phyloP scores from a whole-genome alignment of 2,113 vertebrate species.

The Silurus asotus region DNA sequence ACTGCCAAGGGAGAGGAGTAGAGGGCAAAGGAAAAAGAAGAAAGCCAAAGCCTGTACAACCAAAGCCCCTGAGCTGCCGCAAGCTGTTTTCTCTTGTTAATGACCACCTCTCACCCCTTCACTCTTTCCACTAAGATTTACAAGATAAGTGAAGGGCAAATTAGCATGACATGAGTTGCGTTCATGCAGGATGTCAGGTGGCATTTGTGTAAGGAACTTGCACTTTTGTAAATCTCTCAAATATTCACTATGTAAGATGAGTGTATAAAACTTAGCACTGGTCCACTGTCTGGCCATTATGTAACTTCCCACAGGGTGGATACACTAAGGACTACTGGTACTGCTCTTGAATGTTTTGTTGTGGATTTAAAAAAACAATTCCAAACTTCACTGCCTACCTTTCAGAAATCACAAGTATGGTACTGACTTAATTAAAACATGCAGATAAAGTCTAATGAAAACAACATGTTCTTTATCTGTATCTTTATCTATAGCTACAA shows the following conservation, averaged over 20 bases:
- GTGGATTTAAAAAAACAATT: constrained; percentile 18
- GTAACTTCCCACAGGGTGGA: neutral
- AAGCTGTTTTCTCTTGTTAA: constrained; percentile 76
- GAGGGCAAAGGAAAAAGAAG: constrained; percentile 45
- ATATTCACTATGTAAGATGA: constrained; percentile 33
- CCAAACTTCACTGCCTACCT: neutral
- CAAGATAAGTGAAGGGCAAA: constrained; percentile 72
- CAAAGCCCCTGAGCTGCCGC: constrained; percentile 62
- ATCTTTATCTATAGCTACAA: neutral
- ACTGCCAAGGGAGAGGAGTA: constrained; percentile 28
- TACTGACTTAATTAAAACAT: neutral
- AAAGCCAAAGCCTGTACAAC: constrained; percentile 60
- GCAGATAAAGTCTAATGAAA: neutral
- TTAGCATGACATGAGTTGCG: constrained; percentile 74
- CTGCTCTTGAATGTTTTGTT: constrained; percentile 12
- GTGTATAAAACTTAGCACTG: neutral
- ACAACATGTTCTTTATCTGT: neutral
- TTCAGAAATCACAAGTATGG: neutral
- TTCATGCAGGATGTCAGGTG: constrained; percentile 66
- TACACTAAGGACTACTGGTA: neutral
- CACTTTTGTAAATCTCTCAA: constrained; percentile 25
- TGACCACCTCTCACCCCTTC: constrained; percentile 71
- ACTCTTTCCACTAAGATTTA: constrained; percentile 71
- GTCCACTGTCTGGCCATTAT: neutral
- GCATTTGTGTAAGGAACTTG: constrained; percentile 63